Conservation (phyloP, 2,888 invertebrate genomes). For the Nemoura dubitans region DNA sequence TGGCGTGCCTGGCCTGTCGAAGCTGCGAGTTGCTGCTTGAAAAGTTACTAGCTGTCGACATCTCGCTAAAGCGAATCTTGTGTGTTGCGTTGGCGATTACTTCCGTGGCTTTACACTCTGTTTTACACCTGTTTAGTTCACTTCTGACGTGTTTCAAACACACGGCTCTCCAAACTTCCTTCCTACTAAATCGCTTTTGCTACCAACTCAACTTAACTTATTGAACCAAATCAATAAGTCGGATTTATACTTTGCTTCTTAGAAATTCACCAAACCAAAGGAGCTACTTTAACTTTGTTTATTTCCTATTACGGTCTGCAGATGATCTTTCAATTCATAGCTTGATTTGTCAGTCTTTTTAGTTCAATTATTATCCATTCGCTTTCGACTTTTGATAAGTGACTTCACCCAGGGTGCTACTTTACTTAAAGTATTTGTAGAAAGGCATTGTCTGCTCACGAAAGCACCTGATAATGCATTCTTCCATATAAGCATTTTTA, state of each 20-base stretch:
- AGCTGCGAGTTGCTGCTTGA: neutral
- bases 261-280: slow-evolving; percentile 1
- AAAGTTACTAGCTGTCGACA: slow-evolving; percentile 32
- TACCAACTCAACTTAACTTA: slow-evolving; percentile 15
- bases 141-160: slow-evolving; percentile 22
- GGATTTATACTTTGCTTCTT: slow-evolving; percentile 22
- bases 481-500: neutral
- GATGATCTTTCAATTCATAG: neutral
- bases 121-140: slow-evolving; percentile 36
- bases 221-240: slow-evolving; percentile 9
- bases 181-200: slow-evolving; percentile 1
- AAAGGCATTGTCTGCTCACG: too few species aligned
- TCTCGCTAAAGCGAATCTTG: neutral
- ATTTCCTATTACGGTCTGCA: neutral
- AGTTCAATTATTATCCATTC: neutral
- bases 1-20: slow-evolving; percentile 18
- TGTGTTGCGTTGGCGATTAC: slow-evolving; percentile 34
- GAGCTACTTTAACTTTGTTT: slow-evolving; percentile 3
- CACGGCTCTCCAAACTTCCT: neutral
- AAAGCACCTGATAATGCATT: neutral
- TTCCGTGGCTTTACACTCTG: slow-evolving; percentile 38
- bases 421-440: too few species aligned
- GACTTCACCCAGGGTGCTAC: too few species aligned
- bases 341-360: neutral
- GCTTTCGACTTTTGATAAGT: neutral